Conservation (phyloP, 2,888 invertebrate species). For the Pyrrhia umbra region DNA sequence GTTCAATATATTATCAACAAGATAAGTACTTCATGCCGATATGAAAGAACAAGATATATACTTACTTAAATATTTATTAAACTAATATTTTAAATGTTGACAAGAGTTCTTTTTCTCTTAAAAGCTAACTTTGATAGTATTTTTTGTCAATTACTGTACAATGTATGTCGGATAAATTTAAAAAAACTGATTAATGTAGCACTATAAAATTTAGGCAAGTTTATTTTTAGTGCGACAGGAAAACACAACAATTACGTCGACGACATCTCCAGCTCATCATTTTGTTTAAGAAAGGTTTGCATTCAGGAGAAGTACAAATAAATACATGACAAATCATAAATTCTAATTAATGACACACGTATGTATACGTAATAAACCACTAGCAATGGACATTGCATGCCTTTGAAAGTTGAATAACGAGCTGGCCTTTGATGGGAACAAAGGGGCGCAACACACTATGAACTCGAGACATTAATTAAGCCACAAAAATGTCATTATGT, state of each 20-base stretch:
- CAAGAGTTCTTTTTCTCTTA: too few relatives aligned
- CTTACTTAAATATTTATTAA: too few relatives aligned
- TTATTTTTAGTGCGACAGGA: neutral
- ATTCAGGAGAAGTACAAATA: neutral
- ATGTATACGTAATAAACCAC: constrained; percentile 39
- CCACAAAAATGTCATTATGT: constrained; percentile 71
- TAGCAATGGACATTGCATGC: constrained; percentile 53
- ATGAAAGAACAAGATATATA: too few relatives aligned
- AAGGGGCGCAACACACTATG: constrained; percentile 61
- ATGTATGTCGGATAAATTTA: constrained; percentile 26
- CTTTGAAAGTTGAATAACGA: constrained; percentile 60
- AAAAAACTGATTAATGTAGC: constrained; percentile 33
- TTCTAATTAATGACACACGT: constrained; percentile 43
- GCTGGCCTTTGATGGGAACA: constrained; percentile 63
- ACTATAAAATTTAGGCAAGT: constrained; percentile 11
- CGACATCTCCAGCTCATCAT: neutral
- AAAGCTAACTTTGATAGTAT: neutral
- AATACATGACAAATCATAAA: constrained; percentile 24
- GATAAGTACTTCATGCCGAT: too few relatives aligned
- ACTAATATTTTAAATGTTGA: too few relatives aligned
- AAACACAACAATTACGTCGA: neutral
- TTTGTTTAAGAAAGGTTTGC: neutral
- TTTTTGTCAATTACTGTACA: neutral
- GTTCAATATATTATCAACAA: neutral
- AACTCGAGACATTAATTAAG: constrained; percentile 72